These are phyloP conservation scores for Ferdinandea cuprea DNA, from an alignment of 2,888 invertebrate species.

Conservation along the genomic window DNA sequence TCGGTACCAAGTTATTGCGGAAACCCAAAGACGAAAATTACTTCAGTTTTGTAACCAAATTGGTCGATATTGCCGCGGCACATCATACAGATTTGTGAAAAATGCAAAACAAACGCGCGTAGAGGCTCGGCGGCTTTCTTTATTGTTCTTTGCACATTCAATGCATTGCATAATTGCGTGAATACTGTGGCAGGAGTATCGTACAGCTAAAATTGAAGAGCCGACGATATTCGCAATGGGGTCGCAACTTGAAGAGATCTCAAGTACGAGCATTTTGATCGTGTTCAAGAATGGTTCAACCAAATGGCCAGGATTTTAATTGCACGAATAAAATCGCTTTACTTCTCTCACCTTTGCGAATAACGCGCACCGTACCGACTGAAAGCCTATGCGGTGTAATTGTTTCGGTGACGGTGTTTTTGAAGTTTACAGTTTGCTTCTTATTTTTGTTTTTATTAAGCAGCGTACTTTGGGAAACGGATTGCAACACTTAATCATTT, in stretches of 20 bases:
- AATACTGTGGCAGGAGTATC: conserved; percentile 61
- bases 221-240: conserved; percentile 42
- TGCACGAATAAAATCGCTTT: conserved; percentile 36
- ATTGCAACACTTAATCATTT: neutral
- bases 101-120: conserved; percentile 65
- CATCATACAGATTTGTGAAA: conserved; percentile 57
- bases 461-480: neutral
- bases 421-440: conserved; percentile 34
- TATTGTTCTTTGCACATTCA: conserved; percentile 55
- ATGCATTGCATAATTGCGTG: conserved; percentile 57
- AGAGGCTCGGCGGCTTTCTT: conserved; percentile 56
- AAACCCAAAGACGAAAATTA: conserved; percentile 46
- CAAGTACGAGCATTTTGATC: conserved; percentile 45
- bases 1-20: conserved; percentile 23
- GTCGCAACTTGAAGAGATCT: conserved; percentile 45
- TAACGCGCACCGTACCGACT: conserved; percentile 7
- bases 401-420: conserved; percentile 33
- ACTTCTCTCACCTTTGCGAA: conserved; percentile 22
- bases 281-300: conserved; percentile 42
- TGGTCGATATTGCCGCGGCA: conserved; percentile 50
- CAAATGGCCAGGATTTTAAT: conserved; percentile 61
- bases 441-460: neutral
- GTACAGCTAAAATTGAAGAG: conserved; percentile 60
- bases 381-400: conserved; percentile 14
- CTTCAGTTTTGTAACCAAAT: conserved; percentile 65